phyloP scores from a whole-genome alignment of 1,140 invertebrate species.

The Scaptomyza hsui region DNA sequence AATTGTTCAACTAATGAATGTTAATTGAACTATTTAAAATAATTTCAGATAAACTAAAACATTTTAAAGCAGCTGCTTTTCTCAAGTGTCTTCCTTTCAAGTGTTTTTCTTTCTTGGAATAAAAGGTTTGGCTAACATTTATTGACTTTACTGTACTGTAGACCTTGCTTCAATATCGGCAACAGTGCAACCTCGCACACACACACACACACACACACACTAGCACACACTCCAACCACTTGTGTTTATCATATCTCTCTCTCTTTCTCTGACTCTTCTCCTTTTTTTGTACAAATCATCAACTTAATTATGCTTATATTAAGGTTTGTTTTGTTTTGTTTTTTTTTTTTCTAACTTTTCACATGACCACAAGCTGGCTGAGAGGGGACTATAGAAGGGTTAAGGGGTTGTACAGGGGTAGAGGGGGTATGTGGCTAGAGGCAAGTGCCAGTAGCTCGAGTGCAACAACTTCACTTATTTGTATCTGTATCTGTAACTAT shows the following conservation, averaged over 20 bases:
- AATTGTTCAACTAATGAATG: conserved; percentile 6
- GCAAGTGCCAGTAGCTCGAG: conserved; percentile 80
- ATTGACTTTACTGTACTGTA: conserved; percentile 53
- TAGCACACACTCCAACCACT: conserved; percentile 37
- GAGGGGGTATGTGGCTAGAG: conserved; percentile 13
- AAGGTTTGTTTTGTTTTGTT: conserved; percentile 63
- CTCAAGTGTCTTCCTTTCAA: conserved; percentile 16
- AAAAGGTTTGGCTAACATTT: conserved; percentile 5
- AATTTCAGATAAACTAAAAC: neutral
- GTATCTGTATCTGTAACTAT: conserved; percentile 34
- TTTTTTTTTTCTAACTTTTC: conserved; percentile 53
- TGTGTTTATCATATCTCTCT: conserved; percentile 71
- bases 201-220: conserved; percentile 23
- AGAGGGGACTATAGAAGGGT: neutral
- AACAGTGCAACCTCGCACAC: conserved; percentile 32
- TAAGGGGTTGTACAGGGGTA: neutral
- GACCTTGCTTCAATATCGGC: conserved; percentile 37
- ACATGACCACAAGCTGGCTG: conserved; percentile 54
- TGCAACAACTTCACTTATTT: conserved; percentile 81
- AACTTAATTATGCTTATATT: conserved; percentile 83
- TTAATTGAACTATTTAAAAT: conserved; percentile 6
- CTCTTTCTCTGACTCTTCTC: conserved; percentile 23
- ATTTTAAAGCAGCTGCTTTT: conserved; percentile 1
- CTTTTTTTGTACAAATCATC: conserved; percentile 80
- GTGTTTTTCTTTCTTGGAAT: neutral